phyloP scores from a whole-genome alignment of 2,797 vertebrate genomes.

The Rhabdophis nuchalis region DNA sequence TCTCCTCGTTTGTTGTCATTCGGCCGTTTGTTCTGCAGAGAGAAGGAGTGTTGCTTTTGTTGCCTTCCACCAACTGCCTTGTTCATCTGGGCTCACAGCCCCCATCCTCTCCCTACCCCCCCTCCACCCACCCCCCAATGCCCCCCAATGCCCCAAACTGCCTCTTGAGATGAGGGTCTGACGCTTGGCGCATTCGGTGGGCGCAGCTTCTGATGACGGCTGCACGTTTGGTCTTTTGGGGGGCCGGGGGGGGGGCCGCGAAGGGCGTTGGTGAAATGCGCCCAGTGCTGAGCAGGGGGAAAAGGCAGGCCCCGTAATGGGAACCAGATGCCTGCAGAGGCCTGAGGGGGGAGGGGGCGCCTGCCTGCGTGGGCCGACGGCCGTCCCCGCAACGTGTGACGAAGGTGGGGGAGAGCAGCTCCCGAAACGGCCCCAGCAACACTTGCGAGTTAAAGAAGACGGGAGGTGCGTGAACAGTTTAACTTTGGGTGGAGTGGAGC shows the following conservation, averaged over 20 bases:
- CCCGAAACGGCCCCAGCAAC: neutral
- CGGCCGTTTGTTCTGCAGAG: neutral
- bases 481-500: too few species aligned
- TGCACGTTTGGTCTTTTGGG: neutral
- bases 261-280: neutral
- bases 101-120: neutral
- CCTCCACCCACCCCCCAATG: neutral
- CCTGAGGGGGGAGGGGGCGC: neutral
- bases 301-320: slow-evolving; percentile 27
- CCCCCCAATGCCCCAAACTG: neutral
- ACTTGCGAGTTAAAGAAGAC: too few species aligned
- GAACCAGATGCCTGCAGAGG: slow-evolving; percentile 45
- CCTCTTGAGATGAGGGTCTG: neutral
- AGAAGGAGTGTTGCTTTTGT: neutral
- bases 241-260: accelerated
- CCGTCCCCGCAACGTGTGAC: neutral
- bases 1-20: neutral
- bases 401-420: neutral
- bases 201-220: neutral
- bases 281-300: slow-evolving; percentile 21
- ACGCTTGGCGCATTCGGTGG: accelerated
- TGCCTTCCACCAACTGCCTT: neutral
- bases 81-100: neutral
- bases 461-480: neutral
- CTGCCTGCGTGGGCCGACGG: neutral